Evolutionary conservation across 2,888 invertebrate species (phyloP), one percentile per base, ranked within the genome.

Genomic region (Trypoxylon attenuatum): DNA sequence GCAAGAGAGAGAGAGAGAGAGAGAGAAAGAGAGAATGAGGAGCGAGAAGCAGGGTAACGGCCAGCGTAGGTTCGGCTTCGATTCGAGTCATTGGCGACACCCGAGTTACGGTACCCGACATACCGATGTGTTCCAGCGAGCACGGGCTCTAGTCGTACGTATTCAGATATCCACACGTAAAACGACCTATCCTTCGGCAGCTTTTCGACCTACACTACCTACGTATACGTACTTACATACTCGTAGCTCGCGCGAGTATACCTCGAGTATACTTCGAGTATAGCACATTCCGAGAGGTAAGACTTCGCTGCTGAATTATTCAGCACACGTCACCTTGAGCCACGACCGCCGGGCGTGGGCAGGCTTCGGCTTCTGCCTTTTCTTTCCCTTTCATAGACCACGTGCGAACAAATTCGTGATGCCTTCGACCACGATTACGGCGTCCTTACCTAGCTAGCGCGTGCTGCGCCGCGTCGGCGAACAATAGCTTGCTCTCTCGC

Each of bases 221-320:
- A 57, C 58, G 47, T 56, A 45, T 54, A 60, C 42, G 22, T 45
- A 42, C 38, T 16, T 38, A 51, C 38, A 47, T 41, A 57, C 33
- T 27, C 10, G 47, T 29, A 10, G 18, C 18, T 47, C 54, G 46
- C 47, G 18, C 10, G 16, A 18, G 43, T n/a, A n/a, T n/a, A n/a
- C n/a, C n/a, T n/a, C n/a, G n/a, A n/a, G n/a, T n/a, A n/a, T n/a
- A n/a, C n/a, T n/a, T n/a, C n/a, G n/a, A n/a, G n/a, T n/a, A n/a
- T n/a, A 41, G 54, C 64, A 55, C 55, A 29, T 23, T 54, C 53
- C 45, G 29, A 23, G 69, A 1, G 41, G 52, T 56, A 78, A 77
- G 75, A 74, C 78, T 79, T 80, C 74, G 74, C 79, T 76, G 62
- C 58, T 82, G 82, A 82, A 82, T 82, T 77, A 82, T 82, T 82